Conservation (phyloP, 2,888 invertebrate genomes). For the Hyposoter didymator region DNA sequence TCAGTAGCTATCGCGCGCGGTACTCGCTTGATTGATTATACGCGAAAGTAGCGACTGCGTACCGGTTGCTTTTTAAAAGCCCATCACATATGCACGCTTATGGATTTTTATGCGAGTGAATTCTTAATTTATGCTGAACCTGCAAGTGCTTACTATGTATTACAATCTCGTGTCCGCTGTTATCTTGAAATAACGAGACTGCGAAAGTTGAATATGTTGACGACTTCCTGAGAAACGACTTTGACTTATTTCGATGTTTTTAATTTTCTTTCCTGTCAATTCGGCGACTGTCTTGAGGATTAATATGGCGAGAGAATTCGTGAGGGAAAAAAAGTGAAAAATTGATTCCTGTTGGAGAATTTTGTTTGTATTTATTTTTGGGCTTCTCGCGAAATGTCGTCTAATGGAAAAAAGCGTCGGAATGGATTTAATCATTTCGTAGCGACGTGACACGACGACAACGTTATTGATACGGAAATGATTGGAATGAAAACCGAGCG, state of each 20-base stretch:
- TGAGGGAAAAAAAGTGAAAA: neutral
- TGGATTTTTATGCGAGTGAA: neutral
- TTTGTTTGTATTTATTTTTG: neutral
- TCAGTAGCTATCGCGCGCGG: neutral
- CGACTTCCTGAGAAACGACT: constrained; percentile 14
- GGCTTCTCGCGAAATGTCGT: no score
- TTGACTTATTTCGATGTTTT: neutral
- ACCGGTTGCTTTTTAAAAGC: neutral
- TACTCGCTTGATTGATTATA: neutral
- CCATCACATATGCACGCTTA: neutral
- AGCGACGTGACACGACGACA: neutral
- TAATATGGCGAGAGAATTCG: neutral
- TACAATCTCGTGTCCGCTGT: neutral
- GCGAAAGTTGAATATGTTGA: neutral
- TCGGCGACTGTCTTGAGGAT: neutral
- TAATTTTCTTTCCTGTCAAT: neutral
- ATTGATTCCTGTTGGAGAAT: constrained; percentile 22
- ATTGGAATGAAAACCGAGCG: neutral
- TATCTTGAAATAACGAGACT: neutral
- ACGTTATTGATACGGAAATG: neutral
- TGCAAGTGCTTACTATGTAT: neutral
- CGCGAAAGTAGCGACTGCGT: neutral
- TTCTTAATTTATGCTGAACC: neutral
- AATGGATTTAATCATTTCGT: neutral
- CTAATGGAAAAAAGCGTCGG: no score